Percentiles rank a stretch among this genome's conserved stretches.
phyloP scores from a whole-genome alignment of 2,797 vertebrate genomes.

The Vespertilio murinus region DNA sequence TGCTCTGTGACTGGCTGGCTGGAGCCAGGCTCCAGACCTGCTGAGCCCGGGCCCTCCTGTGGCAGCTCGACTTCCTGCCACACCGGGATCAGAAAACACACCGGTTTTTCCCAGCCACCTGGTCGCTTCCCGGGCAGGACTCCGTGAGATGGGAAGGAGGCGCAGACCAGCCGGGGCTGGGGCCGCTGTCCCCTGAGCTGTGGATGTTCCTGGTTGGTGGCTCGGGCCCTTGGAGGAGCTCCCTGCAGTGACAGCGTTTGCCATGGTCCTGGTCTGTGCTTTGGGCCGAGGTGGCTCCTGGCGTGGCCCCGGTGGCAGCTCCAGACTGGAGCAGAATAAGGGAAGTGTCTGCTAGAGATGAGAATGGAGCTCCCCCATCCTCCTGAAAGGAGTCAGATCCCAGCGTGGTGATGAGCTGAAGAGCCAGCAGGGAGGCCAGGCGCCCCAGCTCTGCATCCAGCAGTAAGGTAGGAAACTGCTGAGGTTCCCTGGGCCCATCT shows the following conservation, averaged over 20 bases:
- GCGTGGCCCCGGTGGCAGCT: background rate
- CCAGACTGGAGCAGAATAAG: background rate
- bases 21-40: background rate
- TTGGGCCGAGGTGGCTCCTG: background rate
- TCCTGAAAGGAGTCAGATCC: background rate
- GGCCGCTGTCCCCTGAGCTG: background rate
- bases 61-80: background rate
- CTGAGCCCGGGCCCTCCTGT: constrained; percentile 28
- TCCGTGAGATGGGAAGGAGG: background rate
- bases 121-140: background rate
- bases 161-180: background rate
- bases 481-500: background rate
- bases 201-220: background rate
- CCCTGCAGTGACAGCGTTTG: background rate
- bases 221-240: background rate
- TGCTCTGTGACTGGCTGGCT: constrained; percentile 32
- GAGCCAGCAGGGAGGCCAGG: background rate
- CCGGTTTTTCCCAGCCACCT: background rate
- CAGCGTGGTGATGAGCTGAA: background rate
- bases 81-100: background rate
- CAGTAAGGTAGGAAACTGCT: constrained; percentile 18
- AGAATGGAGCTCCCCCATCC: background rate
- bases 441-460: background rate
- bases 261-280: background rate
- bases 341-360: background rate